Evolutionary conservation across 2,888 invertebrate genomes (phyloP).

Genomic region (Drosophila subquinaria): DNA sequence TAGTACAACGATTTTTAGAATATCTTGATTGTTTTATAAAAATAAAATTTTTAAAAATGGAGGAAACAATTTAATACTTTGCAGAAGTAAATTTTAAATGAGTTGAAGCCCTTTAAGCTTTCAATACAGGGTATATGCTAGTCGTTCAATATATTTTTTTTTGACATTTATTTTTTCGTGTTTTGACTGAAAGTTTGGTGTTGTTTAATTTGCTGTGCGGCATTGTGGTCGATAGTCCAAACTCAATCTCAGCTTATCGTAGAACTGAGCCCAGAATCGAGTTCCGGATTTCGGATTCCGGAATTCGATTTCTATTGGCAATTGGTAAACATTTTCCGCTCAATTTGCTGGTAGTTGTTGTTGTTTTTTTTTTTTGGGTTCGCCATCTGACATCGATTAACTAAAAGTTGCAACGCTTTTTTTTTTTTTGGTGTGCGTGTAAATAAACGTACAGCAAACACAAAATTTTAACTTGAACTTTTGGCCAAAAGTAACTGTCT

Average conservation of each 20-base stretch:
- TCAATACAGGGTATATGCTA: not conserved
- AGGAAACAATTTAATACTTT: too few species aligned
- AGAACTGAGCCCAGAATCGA: constrained; percentile 11
- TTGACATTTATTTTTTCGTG: constrained; percentile 4
- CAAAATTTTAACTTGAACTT: constrained; percentile 41
- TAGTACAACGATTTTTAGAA: too few species aligned
- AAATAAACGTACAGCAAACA: constrained; percentile 64
- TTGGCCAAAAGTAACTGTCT: constrained; percentile 25
- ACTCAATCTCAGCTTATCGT: constrained; percentile 52
- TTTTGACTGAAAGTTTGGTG: constrained; percentile 27
- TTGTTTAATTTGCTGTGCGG: constrained; percentile 63
- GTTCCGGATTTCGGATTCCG: constrained; percentile 4
- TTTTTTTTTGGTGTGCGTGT: constrained; percentile 36
- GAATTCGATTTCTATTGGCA: constrained; percentile 59
- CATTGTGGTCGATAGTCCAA: constrained; percentile 43
- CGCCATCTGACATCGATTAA: constrained; percentile 71
- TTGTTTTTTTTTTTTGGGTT: constrained; percentile 22
- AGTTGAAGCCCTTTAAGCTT: not conserved
- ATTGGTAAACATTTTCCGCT: constrained; percentile 81
- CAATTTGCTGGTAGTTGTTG: constrained; percentile 67
- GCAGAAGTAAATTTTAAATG: too few species aligned
- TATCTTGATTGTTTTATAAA: not conserved
- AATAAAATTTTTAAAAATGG: too few species aligned
- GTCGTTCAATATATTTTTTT: constrained; percentile 8
- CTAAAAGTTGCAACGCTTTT: constrained; percentile 54